Evolutionary conservation across 2,113 vertebrate genomes (phyloP).

Genomic region (Tursiops truncatus): DNA sequence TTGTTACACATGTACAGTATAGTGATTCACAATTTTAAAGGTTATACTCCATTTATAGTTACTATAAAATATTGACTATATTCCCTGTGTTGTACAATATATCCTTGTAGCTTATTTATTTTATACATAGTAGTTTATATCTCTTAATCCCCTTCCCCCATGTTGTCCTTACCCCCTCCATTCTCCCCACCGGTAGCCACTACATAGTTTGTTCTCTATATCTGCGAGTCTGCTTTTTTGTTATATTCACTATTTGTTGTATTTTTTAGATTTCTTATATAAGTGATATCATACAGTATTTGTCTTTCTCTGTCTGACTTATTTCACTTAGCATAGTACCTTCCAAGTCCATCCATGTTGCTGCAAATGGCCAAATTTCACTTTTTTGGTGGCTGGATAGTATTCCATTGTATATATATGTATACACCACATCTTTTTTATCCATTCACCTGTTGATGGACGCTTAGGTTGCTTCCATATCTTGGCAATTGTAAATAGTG

Average conservation of each 20-base stretch:
- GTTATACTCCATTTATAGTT: not conserved
- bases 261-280: not conserved
- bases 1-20: not conserved
- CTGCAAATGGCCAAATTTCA: not conserved
- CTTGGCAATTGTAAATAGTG: not conserved
- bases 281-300: not conserved
- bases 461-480: no score
- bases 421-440: not conserved
- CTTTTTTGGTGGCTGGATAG: not conserved
- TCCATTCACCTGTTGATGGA: not conserved
- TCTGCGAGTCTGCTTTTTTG: not conserved
- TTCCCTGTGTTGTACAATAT: not conserved
- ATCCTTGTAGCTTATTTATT: not conserved
- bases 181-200: not conserved
- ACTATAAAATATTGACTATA: not conserved
- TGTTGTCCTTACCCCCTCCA: not conserved
- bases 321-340: not conserved
- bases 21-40: not conserved
- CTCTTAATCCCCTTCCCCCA: not conserved
- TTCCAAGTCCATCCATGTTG: not conserved
- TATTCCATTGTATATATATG: rapidly evolving
- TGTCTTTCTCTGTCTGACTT: not conserved
- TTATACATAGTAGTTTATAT: rapidly evolving
- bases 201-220: not conserved
- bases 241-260: not conserved